A percentile compares a stretch with the other conserved stretches of the same genome.
phyloP scores from a whole-genome alignment of 1,140 invertebrate genomes.

The Aphaenogaster ashmeadi region DNA sequence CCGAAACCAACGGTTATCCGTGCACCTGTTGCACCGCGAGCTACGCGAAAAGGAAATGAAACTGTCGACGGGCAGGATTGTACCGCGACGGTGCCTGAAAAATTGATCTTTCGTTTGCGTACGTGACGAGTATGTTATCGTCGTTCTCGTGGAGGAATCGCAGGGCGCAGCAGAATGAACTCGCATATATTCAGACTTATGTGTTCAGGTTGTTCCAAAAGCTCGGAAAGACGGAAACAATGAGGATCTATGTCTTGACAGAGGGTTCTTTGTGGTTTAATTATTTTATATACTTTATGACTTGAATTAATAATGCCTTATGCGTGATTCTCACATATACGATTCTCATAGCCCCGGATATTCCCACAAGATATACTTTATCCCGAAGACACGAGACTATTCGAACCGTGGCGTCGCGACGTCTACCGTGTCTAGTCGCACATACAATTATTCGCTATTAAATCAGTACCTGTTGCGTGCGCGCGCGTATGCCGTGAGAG shows the following conservation, averaged over 20 bases:
- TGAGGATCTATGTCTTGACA: neutral
- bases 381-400: neutral
- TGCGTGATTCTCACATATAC: constrained; percentile 2
- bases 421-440: constrained; percentile 1
- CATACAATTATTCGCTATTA: constrained; percentile 70
- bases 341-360: neutral
- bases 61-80: constrained; percentile 64
- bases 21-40: constrained; percentile 75
- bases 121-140: constrained; percentile 50
- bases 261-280: neutral
- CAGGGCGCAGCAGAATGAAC: neutral
- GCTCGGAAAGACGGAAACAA: neutral
- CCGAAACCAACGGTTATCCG: constrained; percentile 39
- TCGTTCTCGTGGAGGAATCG: constrained; percentile 13
- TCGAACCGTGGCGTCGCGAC: neutral
- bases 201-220: neutral
- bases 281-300: constrained; percentile 32
- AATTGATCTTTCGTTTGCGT: constrained; percentile 63
- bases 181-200: neutral
- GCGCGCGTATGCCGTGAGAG: neutral
- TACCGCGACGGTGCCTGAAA: constrained; percentile 59
- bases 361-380: constrained; percentile 43
- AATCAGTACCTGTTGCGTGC: constrained; percentile 77
- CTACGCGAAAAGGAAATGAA: constrained; percentile 68
- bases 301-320: constrained; percentile 18